Evolutionary conservation across 2,113 vertebrate genomes (phyloP), one percentile per base, ranked within the genome.

Genomic region (Mesoclemmys tuberculata): DNA sequence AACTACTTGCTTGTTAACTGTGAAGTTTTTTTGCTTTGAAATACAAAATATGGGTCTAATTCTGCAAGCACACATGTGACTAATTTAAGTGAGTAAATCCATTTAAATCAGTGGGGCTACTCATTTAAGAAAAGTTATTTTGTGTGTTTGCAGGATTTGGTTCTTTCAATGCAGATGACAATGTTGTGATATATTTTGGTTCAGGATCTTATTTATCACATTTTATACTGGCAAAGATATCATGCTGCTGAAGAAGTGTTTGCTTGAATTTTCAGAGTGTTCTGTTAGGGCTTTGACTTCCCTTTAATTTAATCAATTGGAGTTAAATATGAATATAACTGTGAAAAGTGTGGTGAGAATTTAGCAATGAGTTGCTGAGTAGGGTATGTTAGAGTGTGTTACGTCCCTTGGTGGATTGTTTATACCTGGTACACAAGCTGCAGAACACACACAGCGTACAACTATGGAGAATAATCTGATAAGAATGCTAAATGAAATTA

Each of bases 401-500:
- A 91, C 26, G 97, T 94, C 18, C 2, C 1, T 52, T 85, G 29
- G 35, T 68, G 26, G 46, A 31, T 91, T 93, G 68, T 11, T 92
- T 93, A 82, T 84, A 49, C 49, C 56, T 82, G 41, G 5, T 88
- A 18, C 1, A 44, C 10, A 90, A 94, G 80, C 82, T 95, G 75
- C 1, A 27, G 54, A 88, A 44, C 29, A 54, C 24, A 16, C 75
- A 38, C 26, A 90, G 13, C 10, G 2, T 80, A 38, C 80, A 44
- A 4, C 51, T 31, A 52, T 29, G 48, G 80, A 75, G 46, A 74
- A 14, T 74, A 61, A 56, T 27, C 41, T 48, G 9, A 77, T 79
- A 91, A 48, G 54, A 92, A 56, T 51, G 16, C 68, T 79, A 92
- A 31, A 68, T 89, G 89, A 93, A 94, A 92, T 93, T 93, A 93